Evolutionary conservation across 2,113 vertebrate species (phyloP), one percentile per base, ranked within the genome.

Genomic region (Lampris incognitus): DNA sequence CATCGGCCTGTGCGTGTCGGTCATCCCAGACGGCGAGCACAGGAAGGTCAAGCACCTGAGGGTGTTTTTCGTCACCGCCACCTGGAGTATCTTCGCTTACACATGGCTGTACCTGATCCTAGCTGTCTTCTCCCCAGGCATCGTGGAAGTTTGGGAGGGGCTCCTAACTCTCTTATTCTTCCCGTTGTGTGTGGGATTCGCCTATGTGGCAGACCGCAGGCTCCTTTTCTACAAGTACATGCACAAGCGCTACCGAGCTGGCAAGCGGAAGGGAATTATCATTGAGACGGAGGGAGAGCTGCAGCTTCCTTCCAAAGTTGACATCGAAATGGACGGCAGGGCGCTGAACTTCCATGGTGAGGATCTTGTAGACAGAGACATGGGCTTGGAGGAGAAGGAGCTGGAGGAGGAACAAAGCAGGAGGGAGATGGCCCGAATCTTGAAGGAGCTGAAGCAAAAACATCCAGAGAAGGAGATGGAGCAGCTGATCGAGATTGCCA

Each of bases 11-110:
- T 99, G 98, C 3, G 98, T 99, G 6, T 97, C 97, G 0, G 97
- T 99, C 39, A 97, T 99, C 49, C 98, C 98, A 0, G 96, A 99
- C 0, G 97, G 97, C 7, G 94, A 99, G 78, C 95, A 95, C 1
- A 93, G 98, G 56, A 96, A 95, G 87, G 97, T 99, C 38, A 99
- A 99, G 81, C 98, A 99, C 83, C 87, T 99, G 48, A 74, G 98
- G 3, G 98, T 99, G 58, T 99, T 99, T 88, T 99, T 99, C 10
- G 96, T 99, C 73, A 99, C 98, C 0, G 98, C 98, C 0, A 83
- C 96, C 49, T 99, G 98, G 98, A 99, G 98, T 88, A 93, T 99
- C 83, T 99, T 99, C 44, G 98, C 98, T 1, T 99, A 99, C 78
- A 96, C 92, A 48, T 99, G 98, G 98, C 95, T 99, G 1, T 99